phyloP scores from a whole-genome alignment of 2,797 vertebrate genomes.

The Fratercula arctica region DNA sequence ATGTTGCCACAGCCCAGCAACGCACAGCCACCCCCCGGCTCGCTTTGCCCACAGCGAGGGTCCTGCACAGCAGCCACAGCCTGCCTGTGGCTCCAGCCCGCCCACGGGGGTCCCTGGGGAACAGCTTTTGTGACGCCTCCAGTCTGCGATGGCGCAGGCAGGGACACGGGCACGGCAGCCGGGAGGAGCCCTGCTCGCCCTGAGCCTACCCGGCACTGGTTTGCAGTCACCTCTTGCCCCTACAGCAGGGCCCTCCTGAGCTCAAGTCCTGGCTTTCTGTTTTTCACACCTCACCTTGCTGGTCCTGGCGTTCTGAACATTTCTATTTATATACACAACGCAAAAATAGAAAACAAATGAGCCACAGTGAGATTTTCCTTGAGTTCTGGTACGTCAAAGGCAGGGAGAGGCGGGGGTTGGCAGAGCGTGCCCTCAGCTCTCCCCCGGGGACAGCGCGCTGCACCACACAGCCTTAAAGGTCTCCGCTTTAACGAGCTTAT shows the following conservation, averaged over 20 bases:
- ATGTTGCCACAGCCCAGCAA: neutral
- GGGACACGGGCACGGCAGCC: rapidly evolving
- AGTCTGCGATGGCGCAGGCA: neutral
- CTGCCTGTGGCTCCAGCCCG: neutral
- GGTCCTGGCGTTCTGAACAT: neutral
- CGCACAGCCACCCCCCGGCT: rapidly evolving
- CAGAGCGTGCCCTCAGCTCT: neutral
- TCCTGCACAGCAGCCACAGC: neutral
- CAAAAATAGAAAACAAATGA: neutral
- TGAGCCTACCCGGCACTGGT: neutral
- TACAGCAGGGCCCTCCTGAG: neutral
- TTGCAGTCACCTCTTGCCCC: neutral
- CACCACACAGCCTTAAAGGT: neutral
- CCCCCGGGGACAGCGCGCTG: neutral
- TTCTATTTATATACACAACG: neutral
- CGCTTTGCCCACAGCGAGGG: rapidly evolving
- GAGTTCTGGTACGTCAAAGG: neutral
- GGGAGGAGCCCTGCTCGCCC: neutral
- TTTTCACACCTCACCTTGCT: neutral
- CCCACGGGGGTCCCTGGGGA: neutral
- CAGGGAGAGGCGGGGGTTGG: neutral
- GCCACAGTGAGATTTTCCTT: neutral
- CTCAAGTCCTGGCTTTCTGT: neutral
- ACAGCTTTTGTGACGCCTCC: rapidly evolving
- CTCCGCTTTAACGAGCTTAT: neutral